Percentiles rank a stretch among this genome's conserved stretches.
phyloP scores from a whole-genome alignment of 2,113 vertebrate genomes.

The Chascanopsetta lugubris region DNA sequence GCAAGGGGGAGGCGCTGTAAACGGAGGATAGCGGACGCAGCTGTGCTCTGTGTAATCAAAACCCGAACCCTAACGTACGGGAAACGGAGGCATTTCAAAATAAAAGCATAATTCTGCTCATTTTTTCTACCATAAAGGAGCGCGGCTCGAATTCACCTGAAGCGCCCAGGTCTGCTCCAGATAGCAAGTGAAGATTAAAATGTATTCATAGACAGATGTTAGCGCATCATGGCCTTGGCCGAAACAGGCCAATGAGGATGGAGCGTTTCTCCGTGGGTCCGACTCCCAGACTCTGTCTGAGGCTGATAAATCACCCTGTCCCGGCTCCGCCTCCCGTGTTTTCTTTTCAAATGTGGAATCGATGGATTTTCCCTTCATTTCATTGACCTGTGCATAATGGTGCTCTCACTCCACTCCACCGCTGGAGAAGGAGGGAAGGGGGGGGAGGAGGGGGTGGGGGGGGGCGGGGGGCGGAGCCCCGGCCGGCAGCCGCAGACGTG shows the following conservation, averaged over 20 bases:
- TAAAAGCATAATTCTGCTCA: too few species aligned
- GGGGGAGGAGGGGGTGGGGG: too few species aligned
- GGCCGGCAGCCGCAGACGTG: constrained; percentile 64
- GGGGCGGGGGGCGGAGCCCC: too few species aligned
- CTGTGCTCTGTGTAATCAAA: too few species aligned
- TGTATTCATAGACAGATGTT: constrained; percentile 64
- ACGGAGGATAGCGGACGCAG: too few species aligned
- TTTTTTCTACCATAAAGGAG: too few species aligned
- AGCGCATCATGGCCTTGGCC: constrained; percentile 46
- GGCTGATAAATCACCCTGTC: constrained; percentile 82
- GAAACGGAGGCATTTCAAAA: too few species aligned
- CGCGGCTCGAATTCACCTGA: too few species aligned
- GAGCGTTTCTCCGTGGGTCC: constrained; percentile 63
- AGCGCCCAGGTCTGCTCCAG: constrained; percentile 15
- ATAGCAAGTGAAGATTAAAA: constrained; percentile 39
- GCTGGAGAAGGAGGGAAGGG: constrained; percentile 72
- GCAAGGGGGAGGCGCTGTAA: too few species aligned
- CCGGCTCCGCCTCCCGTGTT: constrained; percentile 79
- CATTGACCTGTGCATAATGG: constrained; percentile 94
- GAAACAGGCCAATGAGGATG: constrained; percentile 69
- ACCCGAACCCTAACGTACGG: too few species aligned
- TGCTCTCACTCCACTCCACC: constrained; percentile 89
- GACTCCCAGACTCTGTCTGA: constrained; percentile 72
- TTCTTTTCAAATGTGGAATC: constrained; percentile 84
- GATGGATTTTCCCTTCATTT: constrained; percentile 92